A percentile compares a stretch with the other conserved stretches of the same genome.
These are phyloP conservation scores for Circaetus cinerascens DNA, from an alignment of 2,113 vertebrate genomes.

Conservation along the genomic window DNA sequence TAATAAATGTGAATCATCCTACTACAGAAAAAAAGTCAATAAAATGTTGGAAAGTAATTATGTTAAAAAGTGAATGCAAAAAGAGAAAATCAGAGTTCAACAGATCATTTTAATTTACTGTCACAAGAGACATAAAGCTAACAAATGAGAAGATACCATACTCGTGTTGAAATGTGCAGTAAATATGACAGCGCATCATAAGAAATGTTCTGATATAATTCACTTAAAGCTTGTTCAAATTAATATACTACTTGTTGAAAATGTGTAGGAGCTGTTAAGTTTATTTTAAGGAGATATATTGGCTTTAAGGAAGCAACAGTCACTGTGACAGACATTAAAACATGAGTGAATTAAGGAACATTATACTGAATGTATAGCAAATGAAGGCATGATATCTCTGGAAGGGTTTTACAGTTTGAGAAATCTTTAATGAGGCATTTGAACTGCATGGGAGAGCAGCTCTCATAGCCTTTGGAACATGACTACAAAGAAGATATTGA, in stretches of 20 bases:
- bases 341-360: conserved; percentile 35
- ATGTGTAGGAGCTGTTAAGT: conserved; percentile 46
- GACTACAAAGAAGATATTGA: conserved; percentile 49
- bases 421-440: conserved; percentile 63
- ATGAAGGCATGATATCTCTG: conserved; percentile 40
- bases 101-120: conserved; percentile 60
- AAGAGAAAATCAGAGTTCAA: conserved; percentile 64
- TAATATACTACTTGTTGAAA: conserved; percentile 51
- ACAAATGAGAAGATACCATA: conserved; percentile 33
- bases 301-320: conserved; percentile 38
- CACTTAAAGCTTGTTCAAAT: conserved; percentile 44
- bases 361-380: conserved; percentile 9
- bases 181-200: conserved; percentile 47
- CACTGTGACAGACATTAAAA: conserved; percentile 52
- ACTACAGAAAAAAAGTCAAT: neutral
- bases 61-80: conserved; percentile 34
- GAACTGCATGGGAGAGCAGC: conserved; percentile 13
- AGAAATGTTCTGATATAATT: conserved; percentile 49
- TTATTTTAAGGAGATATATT: conserved; percentile 57
- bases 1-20: neutral
- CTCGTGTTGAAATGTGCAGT: conserved; percentile 24
- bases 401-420: conserved; percentile 43
- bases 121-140: conserved; percentile 31
- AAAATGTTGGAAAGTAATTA: conserved; percentile 45
- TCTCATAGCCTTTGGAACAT: conserved; percentile 29